phyloP scores from a whole-genome alignment of 64 coral and sea anemone genomes.

The Hydrozoanthus tunicans region DNA sequence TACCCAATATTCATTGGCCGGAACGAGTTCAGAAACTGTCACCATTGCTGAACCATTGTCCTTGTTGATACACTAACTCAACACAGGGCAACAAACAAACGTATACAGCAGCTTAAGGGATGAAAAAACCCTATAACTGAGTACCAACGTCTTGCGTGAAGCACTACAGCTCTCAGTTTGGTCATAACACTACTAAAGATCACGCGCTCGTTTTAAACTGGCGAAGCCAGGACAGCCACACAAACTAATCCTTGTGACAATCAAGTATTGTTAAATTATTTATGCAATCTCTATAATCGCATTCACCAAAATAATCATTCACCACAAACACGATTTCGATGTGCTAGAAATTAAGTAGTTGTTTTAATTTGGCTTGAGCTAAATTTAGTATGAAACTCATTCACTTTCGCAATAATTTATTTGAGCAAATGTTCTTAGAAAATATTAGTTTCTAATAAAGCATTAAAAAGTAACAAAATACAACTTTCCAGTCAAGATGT shows the following conservation, averaged over 20 bases:
- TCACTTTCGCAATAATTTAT: neutral
- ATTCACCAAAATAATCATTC: conserved; percentile 1
- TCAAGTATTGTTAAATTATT: conserved; percentile 36
- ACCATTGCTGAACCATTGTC: conserved; percentile 18
- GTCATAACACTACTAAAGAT: neutral
- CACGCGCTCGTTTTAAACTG: neutral
- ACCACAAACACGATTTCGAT: conserved; percentile 23
- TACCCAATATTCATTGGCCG: conserved; percentile 39
- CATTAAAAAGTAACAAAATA: neutral
- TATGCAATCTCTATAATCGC: conserved; percentile 28
- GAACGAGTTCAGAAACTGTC: conserved; percentile 34
- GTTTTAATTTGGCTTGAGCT: neutral
- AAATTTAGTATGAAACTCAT: neutral
- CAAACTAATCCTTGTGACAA: neutral
- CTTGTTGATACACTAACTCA: conserved; percentile 2
- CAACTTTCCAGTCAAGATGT: neutral
- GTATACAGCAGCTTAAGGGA: neutral
- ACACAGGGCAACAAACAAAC: neutral
- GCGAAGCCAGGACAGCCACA: neutral
- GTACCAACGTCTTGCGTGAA: neutral
- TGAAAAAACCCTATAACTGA: neutral
- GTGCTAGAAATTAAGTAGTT: conserved; percentile 7
- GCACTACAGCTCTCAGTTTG: neutral
- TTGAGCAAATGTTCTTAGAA: neutral
- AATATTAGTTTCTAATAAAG: neutral